These are phyloP conservation scores for Thunnus maccoyii DNA, from an alignment of 2,113 vertebrate genomes.

Conservation along the genomic window DNA sequence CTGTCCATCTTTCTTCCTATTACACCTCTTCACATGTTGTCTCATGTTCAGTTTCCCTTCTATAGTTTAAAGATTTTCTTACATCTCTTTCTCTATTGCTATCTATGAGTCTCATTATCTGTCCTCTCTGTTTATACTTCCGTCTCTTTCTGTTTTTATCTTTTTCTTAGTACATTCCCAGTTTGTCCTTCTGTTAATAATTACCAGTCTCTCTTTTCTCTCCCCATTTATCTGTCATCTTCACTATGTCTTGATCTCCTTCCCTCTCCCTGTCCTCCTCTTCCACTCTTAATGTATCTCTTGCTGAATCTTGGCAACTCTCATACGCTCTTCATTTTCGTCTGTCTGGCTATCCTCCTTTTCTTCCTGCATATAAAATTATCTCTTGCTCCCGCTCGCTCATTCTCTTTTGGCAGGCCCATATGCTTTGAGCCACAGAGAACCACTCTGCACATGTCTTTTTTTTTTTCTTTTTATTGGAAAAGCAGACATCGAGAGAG, in stretches of 20 bases:
- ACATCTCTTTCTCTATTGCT: not conserved
- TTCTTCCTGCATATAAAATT: slow-evolving; percentile 25
- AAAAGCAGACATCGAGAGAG: slow-evolving; percentile 43
- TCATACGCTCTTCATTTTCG: slow-evolving; percentile 9
- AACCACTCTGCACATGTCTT: slow-evolving; percentile 22
- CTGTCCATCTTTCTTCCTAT: not conserved
- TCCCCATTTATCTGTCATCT: slow-evolving; percentile 36
- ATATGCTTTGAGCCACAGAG: slow-evolving; percentile 46
- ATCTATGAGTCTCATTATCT: not conserved
- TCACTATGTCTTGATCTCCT: slow-evolving; percentile 7
- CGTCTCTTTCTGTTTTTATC: not conserved
- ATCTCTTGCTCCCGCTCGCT: not conserved
- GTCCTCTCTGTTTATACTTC: not conserved
- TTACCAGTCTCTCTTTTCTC: slow-evolving; percentile 13
- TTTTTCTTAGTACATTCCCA: not conserved
- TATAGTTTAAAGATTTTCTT: not conserved
- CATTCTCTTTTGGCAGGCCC: slow-evolving; percentile 31
- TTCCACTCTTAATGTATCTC: slow-evolving; percentile 30
- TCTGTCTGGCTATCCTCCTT: slow-evolving; percentile 9
- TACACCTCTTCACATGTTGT: not conserved
- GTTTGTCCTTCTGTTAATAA: slow-evolving; percentile 40
- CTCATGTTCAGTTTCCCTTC: not conserved
- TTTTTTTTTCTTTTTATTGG: slow-evolving; percentile 13
- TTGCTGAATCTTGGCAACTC: slow-evolving; percentile 20
- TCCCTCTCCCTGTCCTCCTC: slow-evolving; percentile 8